Conservation (phyloP, 1,140 invertebrate species). For the Trachymyrmex cornetzi region DNA sequence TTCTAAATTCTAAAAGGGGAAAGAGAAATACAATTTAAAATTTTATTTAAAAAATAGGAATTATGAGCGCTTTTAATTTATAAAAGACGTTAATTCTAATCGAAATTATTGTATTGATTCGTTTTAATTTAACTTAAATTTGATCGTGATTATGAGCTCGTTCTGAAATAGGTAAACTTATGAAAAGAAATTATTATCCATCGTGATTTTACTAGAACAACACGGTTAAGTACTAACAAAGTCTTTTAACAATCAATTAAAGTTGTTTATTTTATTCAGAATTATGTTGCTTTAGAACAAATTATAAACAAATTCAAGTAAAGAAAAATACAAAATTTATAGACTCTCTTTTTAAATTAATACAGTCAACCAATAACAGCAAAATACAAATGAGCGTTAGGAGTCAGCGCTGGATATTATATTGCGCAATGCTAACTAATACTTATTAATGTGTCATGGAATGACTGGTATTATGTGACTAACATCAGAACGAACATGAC, state of each 20-base stretch:
- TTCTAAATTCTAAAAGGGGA: not conserved
- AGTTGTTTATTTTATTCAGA: not conserved
- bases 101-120: not conserved
- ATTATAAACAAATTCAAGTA: no score
- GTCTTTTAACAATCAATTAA: not conserved
- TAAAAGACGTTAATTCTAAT: not conserved
- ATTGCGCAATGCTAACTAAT: no score
- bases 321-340: no score
- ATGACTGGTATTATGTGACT: no score
- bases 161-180: not conserved
- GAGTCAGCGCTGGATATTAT: no score
- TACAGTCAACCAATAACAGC: no score
- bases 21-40: not conserved
- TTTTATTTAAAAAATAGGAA: conserved; percentile 9
- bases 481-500: no score
- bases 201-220: not conserved
- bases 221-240: not conserved
- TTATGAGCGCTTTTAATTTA: not conserved
- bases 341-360: no score
- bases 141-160: not conserved
- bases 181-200: not conserved
- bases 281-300: not conserved
- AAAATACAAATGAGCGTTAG: no score
- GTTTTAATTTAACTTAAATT: not conserved
- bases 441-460: no score